phyloP scores from a whole-genome alignment of 2,113 vertebrate genomes.

The Eurystomus gularis region DNA sequence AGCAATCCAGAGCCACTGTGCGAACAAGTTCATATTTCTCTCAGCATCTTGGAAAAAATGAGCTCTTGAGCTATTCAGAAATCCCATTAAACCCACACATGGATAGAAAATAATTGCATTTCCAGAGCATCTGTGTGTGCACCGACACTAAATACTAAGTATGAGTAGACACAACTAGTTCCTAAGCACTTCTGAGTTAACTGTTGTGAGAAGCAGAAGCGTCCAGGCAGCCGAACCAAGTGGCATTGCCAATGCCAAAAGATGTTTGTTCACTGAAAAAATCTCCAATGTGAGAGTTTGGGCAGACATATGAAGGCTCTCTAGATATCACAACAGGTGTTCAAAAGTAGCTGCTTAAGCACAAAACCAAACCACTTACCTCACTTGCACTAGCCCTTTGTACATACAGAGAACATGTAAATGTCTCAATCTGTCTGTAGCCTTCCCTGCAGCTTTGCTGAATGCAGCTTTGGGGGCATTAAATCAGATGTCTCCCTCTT shows the following conservation, averaged over 20 bases:
- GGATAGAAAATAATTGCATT: conserved; percentile 18
- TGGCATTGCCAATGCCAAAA: neutral
- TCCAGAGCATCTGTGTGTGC: neutral
- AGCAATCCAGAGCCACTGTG: neutral
- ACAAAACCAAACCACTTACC: neutral
- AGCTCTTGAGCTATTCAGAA: neutral
- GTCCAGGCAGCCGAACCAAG: neutral
- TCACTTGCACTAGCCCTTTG: neutral
- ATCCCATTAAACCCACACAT: conserved; percentile 48
- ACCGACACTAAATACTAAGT: neutral
- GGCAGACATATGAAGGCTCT: neutral
- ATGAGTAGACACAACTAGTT: neutral
- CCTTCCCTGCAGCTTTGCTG: neutral
- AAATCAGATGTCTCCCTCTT: neutral
- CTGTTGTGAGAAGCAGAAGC: neutral
- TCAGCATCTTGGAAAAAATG: conserved; percentile 30
- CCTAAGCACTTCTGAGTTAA: neutral
- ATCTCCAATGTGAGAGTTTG: neutral
- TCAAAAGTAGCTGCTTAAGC: neutral
- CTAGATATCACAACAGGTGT: neutral
- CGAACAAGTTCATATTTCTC: conserved; percentile 7
- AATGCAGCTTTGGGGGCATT: neutral
- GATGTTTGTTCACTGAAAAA: neutral
- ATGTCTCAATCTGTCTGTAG: neutral
- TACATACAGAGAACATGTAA: neutral